Evolutionary conservation across 2,888 invertebrate species (phyloP).

Genomic region (Diaprepes abbreviatus): DNA sequence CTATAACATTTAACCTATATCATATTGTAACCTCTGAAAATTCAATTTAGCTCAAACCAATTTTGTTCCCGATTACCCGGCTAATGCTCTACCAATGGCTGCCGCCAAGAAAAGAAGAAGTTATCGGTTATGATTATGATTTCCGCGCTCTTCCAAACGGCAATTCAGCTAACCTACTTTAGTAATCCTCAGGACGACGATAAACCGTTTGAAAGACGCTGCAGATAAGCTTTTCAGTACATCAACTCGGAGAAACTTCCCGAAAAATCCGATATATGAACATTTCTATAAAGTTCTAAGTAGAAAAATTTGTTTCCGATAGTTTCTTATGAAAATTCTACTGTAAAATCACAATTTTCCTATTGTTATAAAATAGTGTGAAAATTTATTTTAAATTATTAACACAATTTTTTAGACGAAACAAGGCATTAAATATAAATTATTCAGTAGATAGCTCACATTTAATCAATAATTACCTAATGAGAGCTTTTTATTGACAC

Average conservation of each 20-base stretch:
- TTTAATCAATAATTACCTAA: no score
- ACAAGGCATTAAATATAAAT: no score
- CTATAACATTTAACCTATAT: conserved; percentile 22
- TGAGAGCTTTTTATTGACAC: no score
- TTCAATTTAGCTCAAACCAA: conserved; percentile 40
- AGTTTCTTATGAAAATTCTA: conserved; percentile 8
- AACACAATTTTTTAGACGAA: no score
- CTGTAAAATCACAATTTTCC: background rate
- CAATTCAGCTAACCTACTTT: conserved; percentile 58
- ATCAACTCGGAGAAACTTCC: conserved; percentile 53
- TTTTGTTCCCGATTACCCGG: conserved; percentile 44
- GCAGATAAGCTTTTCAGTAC: conserved; percentile 54
- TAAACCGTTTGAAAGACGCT: conserved; percentile 53
- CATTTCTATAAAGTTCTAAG: conserved; percentile 37
- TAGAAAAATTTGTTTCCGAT: conserved; percentile 36
- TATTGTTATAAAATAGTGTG: no score
- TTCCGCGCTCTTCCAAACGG: conserved; percentile 53
- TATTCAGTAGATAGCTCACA: no score
- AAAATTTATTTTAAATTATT: no score
- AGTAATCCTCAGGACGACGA: conserved; percentile 52
- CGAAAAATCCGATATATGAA: conserved; percentile 42
- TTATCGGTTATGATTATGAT: conserved; percentile 57
- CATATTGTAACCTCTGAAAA: conserved; percentile 37
- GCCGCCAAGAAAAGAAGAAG: conserved; percentile 51
- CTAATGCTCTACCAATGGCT: conserved; percentile 47